Percentiles rank a stretch among this genome's conserved stretches.
These are phyloP conservation scores for Tetranychus truncatus DNA, from an alignment of 2,888 invertebrate genomes.

Conservation along the genomic window DNA sequence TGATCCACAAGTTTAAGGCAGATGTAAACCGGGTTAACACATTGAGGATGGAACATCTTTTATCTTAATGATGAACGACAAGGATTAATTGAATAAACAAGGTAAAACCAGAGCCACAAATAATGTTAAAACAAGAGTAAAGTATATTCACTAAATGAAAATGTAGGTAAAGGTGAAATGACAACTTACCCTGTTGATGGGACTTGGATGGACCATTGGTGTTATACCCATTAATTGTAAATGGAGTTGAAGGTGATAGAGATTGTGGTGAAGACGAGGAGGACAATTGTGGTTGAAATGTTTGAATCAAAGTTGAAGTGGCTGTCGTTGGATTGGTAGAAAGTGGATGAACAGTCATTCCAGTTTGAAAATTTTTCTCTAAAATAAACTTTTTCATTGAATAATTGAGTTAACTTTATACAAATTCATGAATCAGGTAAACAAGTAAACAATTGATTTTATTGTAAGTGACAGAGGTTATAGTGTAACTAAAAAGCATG, in stretches of 20 bases:
- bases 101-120: neutral
- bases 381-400: neutral
- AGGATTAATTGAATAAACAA: neutral
- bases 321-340: neutral
- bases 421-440: too few species aligned
- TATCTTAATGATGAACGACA: too few species aligned
- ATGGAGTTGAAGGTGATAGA: neutral
- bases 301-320: neutral
- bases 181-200: neutral
- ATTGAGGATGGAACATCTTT: neutral
- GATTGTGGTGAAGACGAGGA: neutral
- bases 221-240: neutral
- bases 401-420: neutral
- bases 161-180: neutral
- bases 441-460: too few species aligned
- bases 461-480: too few species aligned
- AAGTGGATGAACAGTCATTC: slow-evolving; percentile 1
- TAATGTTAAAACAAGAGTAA: too few species aligned
- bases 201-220: neutral
- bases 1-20: neutral
- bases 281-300: neutral
- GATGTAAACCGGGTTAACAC: neutral
- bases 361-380: neutral
- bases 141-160: too few species aligned
- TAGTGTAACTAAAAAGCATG: too few species aligned